Conservation (phyloP, 35 echinoderm and acorn worm species). For the Lytechinus pictus region DNA sequence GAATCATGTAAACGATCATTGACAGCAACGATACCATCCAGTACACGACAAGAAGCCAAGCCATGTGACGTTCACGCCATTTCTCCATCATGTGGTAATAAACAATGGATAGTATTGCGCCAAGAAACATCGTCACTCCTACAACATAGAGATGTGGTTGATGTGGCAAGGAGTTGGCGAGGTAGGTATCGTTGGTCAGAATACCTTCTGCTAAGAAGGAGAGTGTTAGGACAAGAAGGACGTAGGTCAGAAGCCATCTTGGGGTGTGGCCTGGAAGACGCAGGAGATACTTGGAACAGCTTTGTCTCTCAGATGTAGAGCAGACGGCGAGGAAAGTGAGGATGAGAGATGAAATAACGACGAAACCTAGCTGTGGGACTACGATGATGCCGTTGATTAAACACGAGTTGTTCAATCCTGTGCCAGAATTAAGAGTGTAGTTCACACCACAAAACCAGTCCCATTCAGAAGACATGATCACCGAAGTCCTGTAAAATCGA, state of each 20-base stretch:
- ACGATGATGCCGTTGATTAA: constrained; percentile 74
- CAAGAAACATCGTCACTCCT: constrained; percentile 42
- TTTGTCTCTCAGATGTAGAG: neutral
- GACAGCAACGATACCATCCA: constrained; percentile 64
- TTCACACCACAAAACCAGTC: constrained; percentile 73
- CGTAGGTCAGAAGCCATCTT: constrained; percentile 60
- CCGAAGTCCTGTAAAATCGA: neutral
- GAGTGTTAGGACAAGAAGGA: constrained; percentile 49
- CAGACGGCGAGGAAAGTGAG: constrained; percentile 62
- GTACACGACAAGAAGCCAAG: constrained; percentile 68
- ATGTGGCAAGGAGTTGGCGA: constrained; percentile 48
- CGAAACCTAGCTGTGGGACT: constrained; percentile 68
- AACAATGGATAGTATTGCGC: constrained; percentile 55
- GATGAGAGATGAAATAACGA: constrained; percentile 64
- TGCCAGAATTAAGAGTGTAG: constrained; percentile 27
- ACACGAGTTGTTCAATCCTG: constrained; percentile 81
- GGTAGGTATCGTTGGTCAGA: constrained; percentile 59
- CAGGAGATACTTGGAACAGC: constrained; percentile 56
- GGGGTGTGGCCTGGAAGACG: constrained; percentile 80
- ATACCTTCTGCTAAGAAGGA: constrained; percentile 62
- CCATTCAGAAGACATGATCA: neutral
- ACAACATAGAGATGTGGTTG: constrained; percentile 77
- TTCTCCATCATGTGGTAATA: constrained; percentile 82
- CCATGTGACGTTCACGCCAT: constrained; percentile 68
- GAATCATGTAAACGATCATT: constrained; percentile 49